Evolutionary conservation across 2,113 vertebrate species (phyloP).

Genomic region (Salvelinus namaycush): DNA sequence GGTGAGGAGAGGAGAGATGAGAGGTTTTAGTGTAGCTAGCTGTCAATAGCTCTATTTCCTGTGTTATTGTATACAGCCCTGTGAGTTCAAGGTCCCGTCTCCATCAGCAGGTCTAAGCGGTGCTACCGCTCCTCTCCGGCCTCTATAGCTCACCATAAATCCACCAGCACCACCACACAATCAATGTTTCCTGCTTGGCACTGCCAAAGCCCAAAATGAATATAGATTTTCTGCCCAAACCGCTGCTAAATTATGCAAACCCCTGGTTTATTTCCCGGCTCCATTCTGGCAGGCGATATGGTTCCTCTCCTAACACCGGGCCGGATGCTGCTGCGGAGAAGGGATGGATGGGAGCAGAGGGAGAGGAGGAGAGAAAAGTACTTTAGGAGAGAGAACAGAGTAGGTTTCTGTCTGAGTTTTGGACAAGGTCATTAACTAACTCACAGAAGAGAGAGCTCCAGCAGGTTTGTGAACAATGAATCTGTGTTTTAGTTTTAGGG

Average conservation of each 20-base stretch:
- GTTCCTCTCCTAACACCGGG: constrained; percentile 24
- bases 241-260: constrained; percentile 71
- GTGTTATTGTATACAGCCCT: constrained; percentile 33
- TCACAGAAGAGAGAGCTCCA: background rate
- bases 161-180: constrained; percentile 48
- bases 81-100: constrained; percentile 54
- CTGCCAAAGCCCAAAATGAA: constrained; percentile 73
- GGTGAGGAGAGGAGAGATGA: background rate
- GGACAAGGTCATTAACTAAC: background rate
- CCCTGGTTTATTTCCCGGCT: constrained; percentile 58
- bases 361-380: background rate
- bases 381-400: background rate
- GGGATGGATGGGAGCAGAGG: background rate
- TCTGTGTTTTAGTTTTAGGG: constrained; percentile 31
- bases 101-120: constrained; percentile 17
- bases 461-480: constrained; percentile 13
- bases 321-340: no score
- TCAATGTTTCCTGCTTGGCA: constrained; percentile 71
- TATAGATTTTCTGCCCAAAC: constrained; percentile 69
- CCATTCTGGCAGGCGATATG: constrained; percentile 43
- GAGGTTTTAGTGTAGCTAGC: constrained; percentile 1
- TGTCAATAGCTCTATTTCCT: constrained; percentile 50
- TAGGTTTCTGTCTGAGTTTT: background rate
- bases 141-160: constrained; percentile 60
- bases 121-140: constrained; percentile 5